Conservation (phyloP, 1,140 invertebrate species). For the Drosophila obscura region DNA sequence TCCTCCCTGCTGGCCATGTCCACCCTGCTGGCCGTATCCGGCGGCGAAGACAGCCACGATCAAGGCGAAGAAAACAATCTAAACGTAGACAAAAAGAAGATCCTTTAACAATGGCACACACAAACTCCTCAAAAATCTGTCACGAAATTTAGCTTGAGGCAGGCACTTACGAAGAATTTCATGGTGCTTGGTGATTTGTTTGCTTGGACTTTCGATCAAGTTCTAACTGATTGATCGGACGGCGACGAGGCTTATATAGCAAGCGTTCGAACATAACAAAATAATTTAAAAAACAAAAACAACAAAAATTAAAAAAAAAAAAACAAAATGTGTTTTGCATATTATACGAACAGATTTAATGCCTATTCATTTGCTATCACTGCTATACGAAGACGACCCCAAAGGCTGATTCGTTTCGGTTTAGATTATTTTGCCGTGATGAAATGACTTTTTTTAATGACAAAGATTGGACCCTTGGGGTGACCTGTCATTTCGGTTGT, state of each 20-base stretch:
- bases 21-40: conserved; percentile 15
- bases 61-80: conserved; percentile 57
- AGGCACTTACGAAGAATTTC: conserved; percentile 57
- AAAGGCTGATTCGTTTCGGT: too few relatives aligned
- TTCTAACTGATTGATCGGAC: conserved; percentile 21
- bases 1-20: conserved; percentile 13
- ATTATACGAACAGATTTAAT: too few relatives aligned
- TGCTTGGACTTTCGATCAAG: conserved; percentile 21
- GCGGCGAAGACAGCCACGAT: conserved; percentile 43
- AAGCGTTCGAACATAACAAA: conserved; percentile 18
- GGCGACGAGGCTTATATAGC: conserved; percentile 35
- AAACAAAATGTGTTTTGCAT: background rate
- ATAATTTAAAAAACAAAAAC: background rate
- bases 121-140: background rate
- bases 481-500: too few relatives aligned
- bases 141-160: too few relatives aligned
- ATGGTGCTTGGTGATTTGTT: conserved; percentile 29
- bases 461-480: too few relatives aligned
- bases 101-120: background rate
- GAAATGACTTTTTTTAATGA: too few relatives aligned
- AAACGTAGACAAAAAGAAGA: background rate
- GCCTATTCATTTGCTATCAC: too few relatives aligned
- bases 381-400: too few relatives aligned
- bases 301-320: conserved; percentile 3
- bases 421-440: too few relatives aligned